These are phyloP conservation scores for Nephrotoma appendiculata DNA, from an alignment of 2,888 invertebrate species.

Conservation along the genomic window DNA sequence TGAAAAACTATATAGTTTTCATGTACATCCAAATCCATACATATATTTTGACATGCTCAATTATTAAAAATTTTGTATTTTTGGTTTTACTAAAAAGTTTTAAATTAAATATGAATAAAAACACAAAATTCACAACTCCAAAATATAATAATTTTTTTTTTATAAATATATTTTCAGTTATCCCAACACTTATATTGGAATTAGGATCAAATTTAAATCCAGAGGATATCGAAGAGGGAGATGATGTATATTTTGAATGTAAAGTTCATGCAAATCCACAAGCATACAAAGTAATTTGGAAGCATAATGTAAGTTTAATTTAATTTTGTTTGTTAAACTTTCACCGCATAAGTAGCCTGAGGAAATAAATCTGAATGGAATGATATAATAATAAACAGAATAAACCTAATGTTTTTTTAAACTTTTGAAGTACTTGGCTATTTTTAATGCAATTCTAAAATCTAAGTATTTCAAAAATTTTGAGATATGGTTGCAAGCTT, in stretches of 20 bases:
- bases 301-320: constrained; percentile 56
- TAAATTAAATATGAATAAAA: background rate
- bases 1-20: no score
- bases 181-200: constrained; percentile 52
- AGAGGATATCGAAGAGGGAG: constrained; percentile 65
- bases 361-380: background rate
- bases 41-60: no score
- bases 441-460: no score
- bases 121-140: background rate
- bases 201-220: constrained; percentile 63
- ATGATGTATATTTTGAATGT: constrained; percentile 70
- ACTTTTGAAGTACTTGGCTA: no score
- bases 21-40: no score
- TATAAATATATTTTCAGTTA: constrained; percentile 34
- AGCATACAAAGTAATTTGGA: constrained; percentile 69
- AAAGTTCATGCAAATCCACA: constrained; percentile 62
- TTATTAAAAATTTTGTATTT: no score
- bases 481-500: no score
- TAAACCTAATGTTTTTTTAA: no score
- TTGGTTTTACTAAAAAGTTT: background rate
- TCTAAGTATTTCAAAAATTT: no score
- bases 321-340: background rate
- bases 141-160: background rate
- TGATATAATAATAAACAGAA: no score
- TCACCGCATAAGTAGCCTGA: background rate